Percentiles rank a stretch among this genome's conserved stretches.
Conservation (phyloP, 2,797 vertebrate genomes). For the Paratrypauchen microcephalus region DNA sequence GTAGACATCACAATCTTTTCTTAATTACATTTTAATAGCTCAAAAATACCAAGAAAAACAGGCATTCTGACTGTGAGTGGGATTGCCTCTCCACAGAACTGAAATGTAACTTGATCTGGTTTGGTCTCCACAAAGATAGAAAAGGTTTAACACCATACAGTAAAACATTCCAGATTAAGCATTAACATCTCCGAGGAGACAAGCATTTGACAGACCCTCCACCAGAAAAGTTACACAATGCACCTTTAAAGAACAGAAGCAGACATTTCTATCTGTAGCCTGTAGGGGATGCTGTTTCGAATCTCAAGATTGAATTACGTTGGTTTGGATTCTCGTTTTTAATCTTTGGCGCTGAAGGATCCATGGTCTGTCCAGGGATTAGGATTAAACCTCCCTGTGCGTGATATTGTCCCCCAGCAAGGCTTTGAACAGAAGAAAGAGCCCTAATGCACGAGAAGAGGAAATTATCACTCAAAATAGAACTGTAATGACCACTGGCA, state of each 20-base stretch:
- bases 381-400: background rate
- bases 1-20: background rate
- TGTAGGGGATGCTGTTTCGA: background rate
- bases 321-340: background rate
- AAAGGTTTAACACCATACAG: too few species aligned
- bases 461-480: background rate
- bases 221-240: too few species aligned
- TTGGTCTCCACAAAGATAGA: too few species aligned
- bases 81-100: too few species aligned
- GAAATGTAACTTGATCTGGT: too few species aligned
- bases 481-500: background rate
- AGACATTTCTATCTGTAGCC: background rate
- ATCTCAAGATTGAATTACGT: background rate
- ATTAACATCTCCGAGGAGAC: too few species aligned
- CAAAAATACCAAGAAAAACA: too few species aligned
- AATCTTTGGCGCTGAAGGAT: background rate
- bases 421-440: background rate
- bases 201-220: too few species aligned
- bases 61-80: too few species aligned
- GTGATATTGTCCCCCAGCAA: background rate
- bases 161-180: too few species aligned
- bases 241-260: background rate
- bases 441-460: background rate
- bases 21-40: too few species aligned
- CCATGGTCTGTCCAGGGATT: background rate